Conservation (phyloP, 2,888 invertebrate species). For the Chirona hameri region DNA sequence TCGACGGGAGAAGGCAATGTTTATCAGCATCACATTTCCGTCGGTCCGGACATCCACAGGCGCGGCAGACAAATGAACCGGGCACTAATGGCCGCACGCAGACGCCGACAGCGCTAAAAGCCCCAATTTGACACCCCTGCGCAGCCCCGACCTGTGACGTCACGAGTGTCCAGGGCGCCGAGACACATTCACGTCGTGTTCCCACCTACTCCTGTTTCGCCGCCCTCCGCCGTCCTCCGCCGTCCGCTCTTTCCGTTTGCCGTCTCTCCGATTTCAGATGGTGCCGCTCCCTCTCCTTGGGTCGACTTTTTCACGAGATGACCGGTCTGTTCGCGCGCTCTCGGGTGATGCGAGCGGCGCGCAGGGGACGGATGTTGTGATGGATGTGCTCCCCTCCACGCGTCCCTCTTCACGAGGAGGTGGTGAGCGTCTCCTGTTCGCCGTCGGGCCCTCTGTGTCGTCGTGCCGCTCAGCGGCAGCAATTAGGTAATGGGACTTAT, state of each 20-base stretch:
- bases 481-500: too few relatives aligned
- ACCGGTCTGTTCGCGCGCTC: not conserved
- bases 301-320: not conserved
- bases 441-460: too few relatives aligned
- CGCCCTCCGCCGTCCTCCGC: constrained; percentile 9
- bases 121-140: not conserved
- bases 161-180: not conserved
- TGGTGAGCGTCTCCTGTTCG: too few relatives aligned
- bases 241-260: not conserved
- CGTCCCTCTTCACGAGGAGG: too few relatives aligned
- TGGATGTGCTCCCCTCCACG: too few relatives aligned
- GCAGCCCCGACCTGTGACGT: not conserved
- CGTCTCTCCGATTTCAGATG: constrained; percentile 6
- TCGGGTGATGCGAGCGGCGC: not conserved
- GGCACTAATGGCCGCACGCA: not conserved
- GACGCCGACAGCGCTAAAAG: not conserved
- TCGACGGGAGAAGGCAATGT: not conserved
- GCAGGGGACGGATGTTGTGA: not conserved
- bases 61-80: not conserved
- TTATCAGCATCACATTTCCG: not conserved
- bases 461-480: too few relatives aligned
- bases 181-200: not conserved
- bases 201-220: constrained; percentile 9
- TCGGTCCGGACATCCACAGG: not conserved
- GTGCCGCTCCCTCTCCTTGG: not conserved